Base-by-base conservation (phyloP, 2,113 vertebrate species). In the Microtus montanus region DNA sequence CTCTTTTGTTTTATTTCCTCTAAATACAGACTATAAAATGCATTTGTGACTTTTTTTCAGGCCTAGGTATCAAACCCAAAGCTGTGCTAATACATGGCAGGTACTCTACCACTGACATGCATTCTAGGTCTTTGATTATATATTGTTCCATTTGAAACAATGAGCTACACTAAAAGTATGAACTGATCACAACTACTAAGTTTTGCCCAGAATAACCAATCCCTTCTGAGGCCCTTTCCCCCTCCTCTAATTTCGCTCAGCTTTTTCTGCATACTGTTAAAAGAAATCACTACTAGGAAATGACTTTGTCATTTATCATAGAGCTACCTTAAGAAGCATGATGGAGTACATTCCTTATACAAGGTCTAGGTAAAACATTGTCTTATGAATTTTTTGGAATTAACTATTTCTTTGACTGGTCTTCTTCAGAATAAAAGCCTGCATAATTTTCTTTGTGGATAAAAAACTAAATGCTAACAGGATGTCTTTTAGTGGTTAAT, bases 281-380 rank as follows among this genome's bases (percentile, higher is more conserved):
- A 90, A 84, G 52, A 94, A 77, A 95, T 61, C 64, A 28, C 26
- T n/a, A 47, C 11, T 22, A 44, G 20, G 35, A 95, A 96, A 88
- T 75, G 9, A 88, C 41, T 63, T 86, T 97, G 41, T 88, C 28
- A 78, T 82, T 78, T 41, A 74, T 17, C 71, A 84, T 17, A 90
- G 87, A 94, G 5, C 38, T 64, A 13, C 41, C 17, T 12, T 80
- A n/a, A 92, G 26, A 10, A 93, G 47, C 10, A 64, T 17, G 2
- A 63, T 66, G 3, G 20, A 78, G 7, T 71, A 15, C 19, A 61
- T 52, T 84, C 88, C 47, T 90, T 66, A 77, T 24, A n/a, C 44
- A 93, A 85, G 35, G 95, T 68, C 38, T 41, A 93, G 26, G 86
- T 90, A 74, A 80, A 85, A 33, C 54, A 4, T 66, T 68, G 83